Base-by-base conservation (phyloP, 1,140 invertebrate genomes). In the Neodiprion fabricii region DNA sequence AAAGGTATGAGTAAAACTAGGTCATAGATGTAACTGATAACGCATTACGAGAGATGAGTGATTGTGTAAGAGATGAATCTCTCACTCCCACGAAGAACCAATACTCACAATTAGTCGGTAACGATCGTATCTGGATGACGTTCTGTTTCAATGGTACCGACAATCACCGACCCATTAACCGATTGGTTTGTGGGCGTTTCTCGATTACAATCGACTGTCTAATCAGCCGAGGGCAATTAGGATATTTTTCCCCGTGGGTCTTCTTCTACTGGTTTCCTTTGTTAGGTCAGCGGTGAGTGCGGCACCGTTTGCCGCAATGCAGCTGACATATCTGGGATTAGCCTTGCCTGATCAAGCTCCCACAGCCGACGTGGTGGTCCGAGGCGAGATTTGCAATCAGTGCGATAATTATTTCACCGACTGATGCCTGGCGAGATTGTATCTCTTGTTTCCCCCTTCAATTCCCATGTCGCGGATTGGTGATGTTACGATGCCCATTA, bases 381-480 rank as follows among this genome's bases (percentile, higher is more conserved):
- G 67, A 69, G 40, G 40, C 21, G 17, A 69, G 67, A 69, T 69
- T 69, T 47, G 40, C 40, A 69, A 69, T 69, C 17, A 69, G 67
- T 69, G 67, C 67, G 17, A 69, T 69, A 69, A 69, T 69, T 69
- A 69, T 69, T 69, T 69, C 21, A 11, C 61, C 17, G 67, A 47
- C 40, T 61, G 53, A 61, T 61, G 53, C 53, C 53, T 61, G 11
- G 53, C 8, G 11, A 61, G 53, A 61, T 61, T 61, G 53, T 61
- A 61, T 61, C 28, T 40, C 28, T 40, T 40, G 28, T 40, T 40
- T 40, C 28, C 53, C 53, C 53, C 53, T 61, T 61, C 8, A 61
- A 61, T 61, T 61, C 53, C 53, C 53, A 61, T 61, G 53, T 61
- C 53, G 11, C 53, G 53, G n/a, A 61, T 8, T 61, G 53, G n/a